Conservation (phyloP, 2,113 vertebrate genomes). For the Rostratula benghalensis region DNA sequence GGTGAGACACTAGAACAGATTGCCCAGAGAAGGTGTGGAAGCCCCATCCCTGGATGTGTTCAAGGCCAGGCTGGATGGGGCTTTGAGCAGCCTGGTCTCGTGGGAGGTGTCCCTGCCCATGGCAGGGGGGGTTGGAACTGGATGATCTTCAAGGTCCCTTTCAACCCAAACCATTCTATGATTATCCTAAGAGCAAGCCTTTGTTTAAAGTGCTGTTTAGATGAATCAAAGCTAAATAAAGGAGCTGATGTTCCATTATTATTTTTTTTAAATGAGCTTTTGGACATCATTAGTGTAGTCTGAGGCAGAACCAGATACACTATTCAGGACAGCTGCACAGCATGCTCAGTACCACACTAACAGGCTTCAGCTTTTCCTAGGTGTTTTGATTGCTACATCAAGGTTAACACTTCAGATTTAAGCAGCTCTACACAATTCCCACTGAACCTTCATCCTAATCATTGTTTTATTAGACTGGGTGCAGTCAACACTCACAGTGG, state of each 20-base stretch:
- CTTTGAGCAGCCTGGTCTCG: too few species aligned
- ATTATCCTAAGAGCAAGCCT: background rate
- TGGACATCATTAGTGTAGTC: background rate
- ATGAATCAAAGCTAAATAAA: background rate
- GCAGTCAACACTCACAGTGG: rapidly evolving
- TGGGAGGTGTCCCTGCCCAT: too few species aligned
- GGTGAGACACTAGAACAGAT: too few species aligned
- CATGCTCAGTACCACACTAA: background rate
- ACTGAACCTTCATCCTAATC: background rate
- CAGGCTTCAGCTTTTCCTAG: background rate
- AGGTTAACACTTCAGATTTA: background rate
- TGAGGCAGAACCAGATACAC: background rate
- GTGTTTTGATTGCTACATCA: background rate
- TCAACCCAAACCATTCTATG: too few species aligned
- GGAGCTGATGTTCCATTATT: background rate
- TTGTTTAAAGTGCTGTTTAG: background rate
- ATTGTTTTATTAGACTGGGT: background rate
- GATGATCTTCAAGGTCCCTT: too few species aligned
- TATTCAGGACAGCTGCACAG: background rate
- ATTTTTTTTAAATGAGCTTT: background rate
- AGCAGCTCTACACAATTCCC: background rate
- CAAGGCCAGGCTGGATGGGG: too few species aligned
- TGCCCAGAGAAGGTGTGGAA: too few species aligned
- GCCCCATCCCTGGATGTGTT: too few species aligned
- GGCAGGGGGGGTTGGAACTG: too few species aligned